A percentile compares a stretch with the other conserved stretches of the same genome.
Evolutionary conservation across 2,113 vertebrate species (phyloP).

Genomic region (Rana temporaria): DNA sequence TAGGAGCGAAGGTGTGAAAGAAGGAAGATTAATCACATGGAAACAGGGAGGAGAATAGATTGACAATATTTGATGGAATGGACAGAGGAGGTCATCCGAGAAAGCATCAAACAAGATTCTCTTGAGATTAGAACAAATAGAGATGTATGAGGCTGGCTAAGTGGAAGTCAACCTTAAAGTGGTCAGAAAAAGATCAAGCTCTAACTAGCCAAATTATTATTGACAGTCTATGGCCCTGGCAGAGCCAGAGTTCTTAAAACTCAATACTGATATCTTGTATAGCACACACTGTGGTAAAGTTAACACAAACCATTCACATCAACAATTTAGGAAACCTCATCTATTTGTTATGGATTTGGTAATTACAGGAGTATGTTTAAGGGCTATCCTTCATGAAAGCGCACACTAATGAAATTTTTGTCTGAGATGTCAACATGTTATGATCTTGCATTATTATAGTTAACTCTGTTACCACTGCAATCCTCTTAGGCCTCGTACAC

Average conservation of each 20-base stretch:
- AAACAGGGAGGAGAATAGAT: slow-evolving; percentile 41
- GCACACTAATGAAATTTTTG: too few relatives aligned
- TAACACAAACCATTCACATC: background rate
- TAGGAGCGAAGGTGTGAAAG: slow-evolving; percentile 9
- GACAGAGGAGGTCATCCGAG: slow-evolving; percentile 50
- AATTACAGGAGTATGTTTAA: too few relatives aligned
- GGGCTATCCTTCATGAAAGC: too few relatives aligned
- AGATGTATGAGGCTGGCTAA: slow-evolving; percentile 40
- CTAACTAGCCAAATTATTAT: slow-evolving; percentile 24
- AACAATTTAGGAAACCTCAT: background rate
- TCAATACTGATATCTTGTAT: background rate
- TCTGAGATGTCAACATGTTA: too few relatives aligned
- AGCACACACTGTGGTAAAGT: background rate
- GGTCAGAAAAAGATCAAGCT: slow-evolving; percentile 16
- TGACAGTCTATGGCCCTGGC: slow-evolving; percentile 27
- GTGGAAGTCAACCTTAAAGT: slow-evolving; percentile 32
- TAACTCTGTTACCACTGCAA: too few relatives aligned
- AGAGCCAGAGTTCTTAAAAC: background rate
- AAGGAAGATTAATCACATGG: slow-evolving; percentile 39
- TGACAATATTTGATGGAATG: slow-evolving; percentile 47
- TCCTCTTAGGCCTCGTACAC: too few relatives aligned
- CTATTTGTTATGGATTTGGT: too few relatives aligned
- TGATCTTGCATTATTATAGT: too few relatives aligned
- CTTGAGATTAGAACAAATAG: slow-evolving; percentile 23
- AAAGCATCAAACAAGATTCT: slow-evolving; percentile 42